A percentile compares a stretch with the other conserved stretches of the same genome.
phyloP scores from a whole-genome alignment of 2,797 vertebrate genomes.

The Etheostoma nigrum region DNA sequence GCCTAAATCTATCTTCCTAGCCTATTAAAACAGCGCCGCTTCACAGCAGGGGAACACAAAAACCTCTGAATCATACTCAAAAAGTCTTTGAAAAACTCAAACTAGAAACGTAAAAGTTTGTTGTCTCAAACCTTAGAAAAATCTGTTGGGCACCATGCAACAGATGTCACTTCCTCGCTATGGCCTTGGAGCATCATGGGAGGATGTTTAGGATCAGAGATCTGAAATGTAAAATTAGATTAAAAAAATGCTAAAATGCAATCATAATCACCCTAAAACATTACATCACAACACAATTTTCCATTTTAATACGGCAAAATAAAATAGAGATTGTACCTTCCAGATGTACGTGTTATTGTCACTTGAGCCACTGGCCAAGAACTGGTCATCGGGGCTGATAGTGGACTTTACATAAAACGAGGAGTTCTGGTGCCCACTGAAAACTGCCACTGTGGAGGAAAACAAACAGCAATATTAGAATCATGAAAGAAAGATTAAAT shows the following conservation, averaged over 20 bases:
- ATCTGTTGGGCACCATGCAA: slow-evolving; percentile 96
- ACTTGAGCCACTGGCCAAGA: slow-evolving; percentile 95
- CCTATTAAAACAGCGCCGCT: slow-evolving; percentile 22
- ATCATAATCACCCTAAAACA: neutral
- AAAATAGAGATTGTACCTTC: slow-evolving; percentile 86
- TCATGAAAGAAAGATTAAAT: neutral
- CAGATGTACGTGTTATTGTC: slow-evolving; percentile 93
- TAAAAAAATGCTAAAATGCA: neutral
- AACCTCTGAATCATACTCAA: neutral
- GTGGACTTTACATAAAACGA: slow-evolving; percentile 96
- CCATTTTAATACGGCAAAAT: neutral
- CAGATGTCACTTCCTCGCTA: slow-evolving; percentile 94
- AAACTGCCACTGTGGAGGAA: slow-evolving; percentile 86
- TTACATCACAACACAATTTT: neutral
- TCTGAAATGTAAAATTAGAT: slow-evolving; percentile 79
- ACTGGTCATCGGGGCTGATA: slow-evolving; percentile 94
- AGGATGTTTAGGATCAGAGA: slow-evolving; percentile 88
- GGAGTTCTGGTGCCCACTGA: slow-evolving; percentile 95
- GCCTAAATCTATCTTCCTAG: slow-evolving; percentile 25
- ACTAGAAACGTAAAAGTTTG: neutral
- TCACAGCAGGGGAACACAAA: slow-evolving; percentile 33
- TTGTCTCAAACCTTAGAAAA: slow-evolving; percentile 91
- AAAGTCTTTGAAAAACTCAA: neutral
- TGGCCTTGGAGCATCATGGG: slow-evolving; percentile 93
- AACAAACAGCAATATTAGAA: neutral